Evolutionary conservation across 1,140 invertebrate species (phyloP), one percentile per base, ranked within the genome.

Genomic region (Monomorium pharaonis): DNA sequence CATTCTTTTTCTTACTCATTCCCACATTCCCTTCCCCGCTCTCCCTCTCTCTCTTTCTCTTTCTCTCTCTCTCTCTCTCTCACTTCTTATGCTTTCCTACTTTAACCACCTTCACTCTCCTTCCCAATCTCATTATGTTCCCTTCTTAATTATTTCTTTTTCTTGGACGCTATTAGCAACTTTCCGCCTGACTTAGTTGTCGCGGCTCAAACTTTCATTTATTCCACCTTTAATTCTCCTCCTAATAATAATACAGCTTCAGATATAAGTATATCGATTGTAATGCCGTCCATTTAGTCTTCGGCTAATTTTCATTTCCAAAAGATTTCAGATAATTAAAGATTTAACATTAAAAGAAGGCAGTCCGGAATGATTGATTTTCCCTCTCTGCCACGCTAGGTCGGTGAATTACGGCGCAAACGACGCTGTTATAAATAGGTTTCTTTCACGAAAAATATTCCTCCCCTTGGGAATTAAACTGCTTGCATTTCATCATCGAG

Each of bases 141-240:
- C 62, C 81, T 87, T 63, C 86, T 91, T 92, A 91, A 93, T 92
- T 91, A 91, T 92, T 91, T 87, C 85, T 92, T 89, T 90, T 89
- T 90, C 86, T 89, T 85, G 77, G 89, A 91, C 76, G 88, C 91
- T 90, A 90, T 92, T 92, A 92, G 85, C 84, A 86, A 89, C 86
- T 92, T 89, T 76, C 84, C 77, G 75, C 69, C 62, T 75, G 85
- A 78, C 62, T 70, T 90, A 67, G 83, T 85, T 84, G 58, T 91
- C 84, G 85, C 62, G 75, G 44, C 67, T 77, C 76, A 83, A 84
- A 81, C 85, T 86, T 87, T 77, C 81, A 87, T 91, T 91, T 84
- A 69, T 90, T 88, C 49, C 56, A 88, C 33, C 86, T 81, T 88
- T 89, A 89, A 91, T 90, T 86, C 63, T 60, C n/a, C 76, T 9